Percentiles rank a stretch among this genome's conserved stretches.
Conservation (phyloP, 2,888 invertebrate genomes). For the Pantelozetes paolii region DNA sequence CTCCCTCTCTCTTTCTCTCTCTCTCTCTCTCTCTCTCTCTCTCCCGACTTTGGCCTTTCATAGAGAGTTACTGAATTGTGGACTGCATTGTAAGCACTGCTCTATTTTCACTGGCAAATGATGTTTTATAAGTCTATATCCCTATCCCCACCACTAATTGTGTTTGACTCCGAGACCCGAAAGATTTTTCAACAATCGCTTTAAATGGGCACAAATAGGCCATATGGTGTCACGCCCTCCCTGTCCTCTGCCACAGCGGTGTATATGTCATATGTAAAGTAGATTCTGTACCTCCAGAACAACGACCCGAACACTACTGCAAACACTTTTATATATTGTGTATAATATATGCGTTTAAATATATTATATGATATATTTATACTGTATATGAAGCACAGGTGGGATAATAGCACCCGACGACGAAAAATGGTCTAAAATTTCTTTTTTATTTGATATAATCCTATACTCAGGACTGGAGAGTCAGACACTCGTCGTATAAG, state of each 20-base stretch:
- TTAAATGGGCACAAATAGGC: conserved; percentile 33
- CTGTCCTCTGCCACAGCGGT: conserved; percentile 20
- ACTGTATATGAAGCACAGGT: conserved; percentile 2
- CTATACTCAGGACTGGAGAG: conserved; percentile 24
- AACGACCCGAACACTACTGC: neutral
- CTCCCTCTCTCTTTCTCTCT: conserved; percentile 27
- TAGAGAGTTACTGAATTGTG: neutral
- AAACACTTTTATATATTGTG: neutral
- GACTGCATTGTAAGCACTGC: conserved; percentile 16
- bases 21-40: conserved; percentile 11
- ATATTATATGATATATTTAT: conserved; percentile 24
- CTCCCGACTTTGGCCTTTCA: neutral
- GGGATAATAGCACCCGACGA: neutral
- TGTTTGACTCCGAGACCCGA: conserved; percentile 27
- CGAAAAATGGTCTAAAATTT: neutral
- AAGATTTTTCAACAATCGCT: conserved; percentile 20
- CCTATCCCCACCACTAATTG: conserved; percentile 28
- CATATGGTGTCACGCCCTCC: conserved; percentile 37
- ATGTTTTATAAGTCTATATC: conserved; percentile 24
- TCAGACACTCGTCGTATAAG: neutral
- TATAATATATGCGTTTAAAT: conserved; percentile 13
- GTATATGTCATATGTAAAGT: neutral
- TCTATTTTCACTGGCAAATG: conserved; percentile 5
- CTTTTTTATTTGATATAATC: neutral
- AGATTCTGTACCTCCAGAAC: neutral